These are phyloP conservation scores for Oostethus manadensis DNA, from an alignment of 2,113 vertebrate genomes.

Conservation along the genomic window DNA sequence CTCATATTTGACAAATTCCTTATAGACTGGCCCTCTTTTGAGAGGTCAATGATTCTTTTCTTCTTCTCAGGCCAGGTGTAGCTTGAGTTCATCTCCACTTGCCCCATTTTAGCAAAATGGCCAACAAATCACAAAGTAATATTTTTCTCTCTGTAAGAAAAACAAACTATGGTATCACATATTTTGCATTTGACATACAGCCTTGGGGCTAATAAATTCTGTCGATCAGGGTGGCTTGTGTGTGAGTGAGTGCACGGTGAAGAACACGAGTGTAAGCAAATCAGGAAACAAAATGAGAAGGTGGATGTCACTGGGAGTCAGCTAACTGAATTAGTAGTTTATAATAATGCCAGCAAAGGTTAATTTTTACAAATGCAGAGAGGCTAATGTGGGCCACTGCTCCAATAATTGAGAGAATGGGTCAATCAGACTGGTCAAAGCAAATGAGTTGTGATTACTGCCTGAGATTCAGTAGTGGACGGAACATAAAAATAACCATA, in stretches of 20 bases:
- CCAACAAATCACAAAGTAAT: too few relatives aligned
- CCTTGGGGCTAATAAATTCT: conserved; percentile 55
- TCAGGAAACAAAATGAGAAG: conserved; percentile 29
- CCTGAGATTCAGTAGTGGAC: conserved; percentile 8
- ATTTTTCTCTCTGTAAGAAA: too few relatives aligned
- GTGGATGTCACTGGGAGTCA: conserved; percentile 23
- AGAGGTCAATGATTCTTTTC: too few relatives aligned
- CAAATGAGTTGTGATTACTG: conserved; percentile 43
- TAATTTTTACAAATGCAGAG: conserved; percentile 49
- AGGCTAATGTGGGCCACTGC: conserved; percentile 48
- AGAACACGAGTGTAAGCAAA: conserved; percentile 13
- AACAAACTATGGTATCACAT: background rate
- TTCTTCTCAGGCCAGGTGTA: too few relatives aligned
- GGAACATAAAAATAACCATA: background rate
- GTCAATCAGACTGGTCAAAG: conserved; percentile 44
- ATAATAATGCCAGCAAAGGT: conserved; percentile 55
- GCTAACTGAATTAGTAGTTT: conserved; percentile 56
- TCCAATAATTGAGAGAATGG: conserved; percentile 26
- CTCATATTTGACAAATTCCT: too few relatives aligned
- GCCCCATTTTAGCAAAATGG: background rate
- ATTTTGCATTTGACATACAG: conserved; percentile 35
- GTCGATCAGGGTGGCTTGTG: conserved; percentile 35
- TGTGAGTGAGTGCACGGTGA: conserved; percentile 28
- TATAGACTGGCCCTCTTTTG: too few relatives aligned
- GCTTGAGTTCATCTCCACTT: too few relatives aligned